phyloP scores from a whole-genome alignment of 2,888 invertebrate genomes.

The Andrena praecox region DNA sequence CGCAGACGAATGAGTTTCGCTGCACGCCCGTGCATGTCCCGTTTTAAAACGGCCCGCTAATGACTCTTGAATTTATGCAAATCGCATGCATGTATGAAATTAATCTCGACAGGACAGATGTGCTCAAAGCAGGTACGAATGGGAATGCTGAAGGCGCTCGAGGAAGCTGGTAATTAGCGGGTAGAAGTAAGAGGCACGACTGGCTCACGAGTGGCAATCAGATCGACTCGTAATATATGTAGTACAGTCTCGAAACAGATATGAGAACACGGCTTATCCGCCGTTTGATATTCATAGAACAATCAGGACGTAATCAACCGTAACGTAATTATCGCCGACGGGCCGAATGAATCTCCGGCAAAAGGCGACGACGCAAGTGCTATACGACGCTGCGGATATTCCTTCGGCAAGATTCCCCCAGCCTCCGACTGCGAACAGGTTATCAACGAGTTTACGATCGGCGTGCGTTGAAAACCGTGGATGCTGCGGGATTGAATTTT shows the following conservation, averaged over 20 bases:
- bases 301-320: constrained; percentile 68
- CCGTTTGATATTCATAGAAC: constrained; percentile 70
- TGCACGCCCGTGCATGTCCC: not conserved
- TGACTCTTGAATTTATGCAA: constrained; percentile 44
- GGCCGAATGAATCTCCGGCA: constrained; percentile 50
- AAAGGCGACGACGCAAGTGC: constrained; percentile 41
- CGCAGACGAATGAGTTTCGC: not conserved
- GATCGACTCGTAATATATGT: constrained; percentile 48
- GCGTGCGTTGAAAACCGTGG: not conserved
- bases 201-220: constrained; percentile 27
- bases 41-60: constrained; percentile 17
- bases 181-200: not conserved
- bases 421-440: not conserved
- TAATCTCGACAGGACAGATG: constrained; percentile 42
- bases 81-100: constrained; percentile 45
- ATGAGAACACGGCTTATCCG: constrained; percentile 50
- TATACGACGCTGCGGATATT: constrained; percentile 22
- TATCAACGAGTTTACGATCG: constrained; percentile 11
- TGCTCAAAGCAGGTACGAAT: constrained; percentile 38
- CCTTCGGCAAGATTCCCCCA: constrained; percentile 1
- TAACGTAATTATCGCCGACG: constrained; percentile 64
- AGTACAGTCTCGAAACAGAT: constrained; percentile 41
- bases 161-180: constrained; percentile 59
- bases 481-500: not conserved
- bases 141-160: constrained; percentile 25